Base-by-base conservation (phyloP, 2,888 invertebrate genomes). In the Malthinus seriepunctatus region DNA sequence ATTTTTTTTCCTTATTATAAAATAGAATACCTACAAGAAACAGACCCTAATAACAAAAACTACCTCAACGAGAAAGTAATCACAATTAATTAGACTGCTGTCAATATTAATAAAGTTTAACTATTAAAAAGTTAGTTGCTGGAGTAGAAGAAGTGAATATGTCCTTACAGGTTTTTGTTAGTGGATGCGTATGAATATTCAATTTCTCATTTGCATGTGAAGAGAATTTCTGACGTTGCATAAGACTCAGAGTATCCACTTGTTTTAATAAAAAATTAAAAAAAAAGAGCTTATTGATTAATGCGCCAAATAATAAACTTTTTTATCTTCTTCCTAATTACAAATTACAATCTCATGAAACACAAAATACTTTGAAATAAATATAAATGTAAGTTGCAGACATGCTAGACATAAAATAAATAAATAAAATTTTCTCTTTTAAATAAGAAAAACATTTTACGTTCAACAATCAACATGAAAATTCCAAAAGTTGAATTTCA, bases 161-260 rank as follows among this genome's bases (percentile, higher is more conserved):
- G 69, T 67, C 66, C 65, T 66, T 66, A 67, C 66, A 66, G 69
- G 69, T 72, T 72, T 65, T 65, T 68, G 69, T 70, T 69, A 69
- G 56, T 53, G 52, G 54, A 67, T 64, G 60, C 64, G 66, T 65
- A 76, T 76, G 76, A 75, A 76, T 76, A 76, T 76, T 76, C 75
- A 76, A 70, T 73, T 64, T 56, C 63, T 64, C 63, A 76, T 76
- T 76, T 74, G 67, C 75, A 76, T 76, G 70, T 74, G 72, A 73
- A 76, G 73, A 70, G 72, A 42, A 42, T 66, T 58, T 52, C 50
- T 53, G 51, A 53, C 44, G 54, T 59, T 59, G 49, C 44, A 45
- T 48, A 33, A 47, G 35, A 34, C 32, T 46, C 46, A 48, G 51
- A 60, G 55, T 54, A 60, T 55, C n/a, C 39, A 35, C 44, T 34